A percentile compares a stretch with the other conserved stretches of the same genome.
Conservation (phyloP, 2,797 vertebrate species). For the Leptatherina wallacei region DNA sequence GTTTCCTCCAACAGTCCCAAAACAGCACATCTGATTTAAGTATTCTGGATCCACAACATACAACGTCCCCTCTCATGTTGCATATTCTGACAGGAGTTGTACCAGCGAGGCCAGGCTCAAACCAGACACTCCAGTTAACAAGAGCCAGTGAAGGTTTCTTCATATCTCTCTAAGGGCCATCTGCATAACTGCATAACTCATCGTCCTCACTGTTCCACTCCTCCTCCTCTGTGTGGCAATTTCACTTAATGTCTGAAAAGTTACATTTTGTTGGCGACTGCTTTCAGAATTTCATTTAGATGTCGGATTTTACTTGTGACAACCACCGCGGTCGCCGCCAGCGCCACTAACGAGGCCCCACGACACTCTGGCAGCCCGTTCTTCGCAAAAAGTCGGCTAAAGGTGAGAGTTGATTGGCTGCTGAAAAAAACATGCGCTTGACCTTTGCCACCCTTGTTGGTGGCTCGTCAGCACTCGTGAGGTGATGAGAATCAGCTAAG, state of each 20-base stretch:
- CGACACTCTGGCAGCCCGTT: constrained; percentile 25
- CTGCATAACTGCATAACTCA: constrained; percentile 4
- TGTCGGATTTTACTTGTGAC: constrained; percentile 6
- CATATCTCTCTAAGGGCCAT: not conserved
- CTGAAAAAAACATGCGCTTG: constrained; percentile 36
- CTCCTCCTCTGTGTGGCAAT: constrained; percentile 1
- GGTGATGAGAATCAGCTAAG: constrained; percentile 1
- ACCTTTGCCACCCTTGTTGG: constrained; percentile 37
- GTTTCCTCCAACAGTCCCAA: not conserved
- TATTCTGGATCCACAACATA: not conserved
- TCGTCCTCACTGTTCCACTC: constrained; percentile 10
- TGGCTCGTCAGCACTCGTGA: not conserved
- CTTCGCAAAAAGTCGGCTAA: constrained; percentile 11
- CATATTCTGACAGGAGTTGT: not conserved
- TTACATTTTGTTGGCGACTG: constrained; percentile 9
- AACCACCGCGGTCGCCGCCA: not conserved
- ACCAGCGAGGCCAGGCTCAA: not conserved
- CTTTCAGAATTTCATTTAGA: not conserved
- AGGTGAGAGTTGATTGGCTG: constrained; percentile 44
- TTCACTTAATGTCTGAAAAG: constrained; percentile 1
- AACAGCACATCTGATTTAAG: not conserved
- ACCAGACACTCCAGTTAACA: constrained; percentile 26
- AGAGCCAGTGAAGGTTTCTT: constrained; percentile 8
- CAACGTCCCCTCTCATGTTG: not conserved
- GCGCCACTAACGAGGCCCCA: constrained; percentile 60